Evolutionary conservation across 2,113 vertebrate genomes (phyloP).

Genomic region (Phoxinus phoxinus): DNA sequence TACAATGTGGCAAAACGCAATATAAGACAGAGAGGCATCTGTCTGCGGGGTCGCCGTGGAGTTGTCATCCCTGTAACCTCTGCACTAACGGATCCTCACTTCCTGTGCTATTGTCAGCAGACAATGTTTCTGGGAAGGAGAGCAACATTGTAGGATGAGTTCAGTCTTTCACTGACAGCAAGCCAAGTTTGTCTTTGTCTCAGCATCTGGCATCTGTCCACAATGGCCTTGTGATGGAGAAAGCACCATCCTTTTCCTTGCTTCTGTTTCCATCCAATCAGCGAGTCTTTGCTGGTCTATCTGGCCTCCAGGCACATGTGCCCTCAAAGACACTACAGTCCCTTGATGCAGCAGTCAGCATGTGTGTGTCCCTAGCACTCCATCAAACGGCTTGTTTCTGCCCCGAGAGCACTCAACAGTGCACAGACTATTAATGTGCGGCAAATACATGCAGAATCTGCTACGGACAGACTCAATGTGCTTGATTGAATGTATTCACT

Average conservation of each 20-base stretch:
- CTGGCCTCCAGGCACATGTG: conserved; percentile 40
- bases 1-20: conserved; percentile 6
- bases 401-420: conserved; percentile 2
- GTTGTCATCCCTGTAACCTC: conserved; percentile 9
- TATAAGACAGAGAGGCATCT: background rate
- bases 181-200: conserved; percentile 41
- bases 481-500: background rate
- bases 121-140: conserved; percentile 22
- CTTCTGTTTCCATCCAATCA: conserved; percentile 31
- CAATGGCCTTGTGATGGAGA: background rate
- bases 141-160: conserved; percentile 21
- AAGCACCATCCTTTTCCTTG: background rate
- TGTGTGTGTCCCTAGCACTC: conserved; percentile 23
- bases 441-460: conserved; percentile 15
- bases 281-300: conserved; percentile 1
- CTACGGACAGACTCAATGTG: background rate
- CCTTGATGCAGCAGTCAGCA: conserved; percentile 34
- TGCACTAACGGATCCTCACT: background rate
- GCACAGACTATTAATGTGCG: conserved; percentile 23
- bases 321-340: conserved; percentile 30
- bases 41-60: background rate
- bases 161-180: background rate
- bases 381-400: conserved; percentile 33
- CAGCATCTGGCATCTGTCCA: conserved; percentile 33
- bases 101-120: conserved; percentile 18